Base-by-base conservation (phyloP, 2,888 invertebrate species). In the Nebria salina region DNA sequence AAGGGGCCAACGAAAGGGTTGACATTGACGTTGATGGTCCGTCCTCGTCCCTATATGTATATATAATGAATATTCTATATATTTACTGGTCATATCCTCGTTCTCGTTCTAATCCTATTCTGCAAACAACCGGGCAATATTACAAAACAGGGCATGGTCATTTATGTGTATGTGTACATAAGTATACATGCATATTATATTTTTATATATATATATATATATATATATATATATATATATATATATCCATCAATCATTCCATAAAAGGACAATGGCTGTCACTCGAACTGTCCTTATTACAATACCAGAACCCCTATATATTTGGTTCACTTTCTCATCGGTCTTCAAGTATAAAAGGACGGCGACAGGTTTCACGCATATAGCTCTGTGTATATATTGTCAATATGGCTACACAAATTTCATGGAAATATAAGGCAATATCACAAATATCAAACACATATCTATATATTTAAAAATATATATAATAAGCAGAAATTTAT, bases 181-280 rank as follows among this genome's bases (percentile, higher is more conserved):
- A 8, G 54, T 8, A 34, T 4, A 5, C 34, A 34, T 34, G 5
- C 5, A 34, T 34, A 34, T 34, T 34, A 34, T 34, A 34, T 34
- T 1, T 34, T 34, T 34, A 34, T 34, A 34, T 34, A 34, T 34
- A 34, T 34, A 34, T 34, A 34, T 34, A 34, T 34, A 34, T 34
- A 34, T 34, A 34, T 34, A 34, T 34, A 34, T 34, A 34, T 34
- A 34, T 34, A 34, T 34, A 34, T 34, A 34, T 34, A 34, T 34
- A 34, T 34, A 34, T 34, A 34, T 34, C 54, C 76, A 76, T 76
- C 76, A 76, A 76, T 76, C 76, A 76, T 76, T 26, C 20, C 54
- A 54, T 13, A 20, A 20, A 8, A 41, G 76, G 76, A 76, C 76
- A 76, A 76, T 76, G 76, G 76, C 7, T 76, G 76, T 76, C 76